Base-by-base conservation (phyloP, 2,888 invertebrate genomes). In the Bellardia pandia region DNA sequence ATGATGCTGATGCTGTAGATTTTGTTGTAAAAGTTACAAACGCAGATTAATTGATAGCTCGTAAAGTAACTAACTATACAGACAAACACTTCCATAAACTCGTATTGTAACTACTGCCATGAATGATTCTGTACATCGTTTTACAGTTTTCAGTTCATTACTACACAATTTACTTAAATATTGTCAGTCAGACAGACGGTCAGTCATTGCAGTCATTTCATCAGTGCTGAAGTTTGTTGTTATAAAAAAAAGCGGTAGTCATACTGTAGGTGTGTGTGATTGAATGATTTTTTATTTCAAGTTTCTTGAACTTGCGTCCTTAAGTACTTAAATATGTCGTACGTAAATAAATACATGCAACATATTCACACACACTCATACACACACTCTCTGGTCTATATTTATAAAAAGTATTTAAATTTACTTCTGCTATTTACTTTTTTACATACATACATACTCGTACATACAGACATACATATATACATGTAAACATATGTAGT, bases 291-390 rank as follows among this genome's bases (percentile, higher is more conserved):
- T 72, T 74, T 40, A 9, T 82, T 89, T 75, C 68, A 86, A 92
- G 91, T 92, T 91, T 90, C 89, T 91, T 91, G 90, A 92, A 91
- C 92, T 90, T 89, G 90, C 90, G 91, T 92, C 92, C 92, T 92
- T 92, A 91, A 89, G 89, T 81, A 86, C 74, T 85, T 84, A 81
- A 87, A 87, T 62, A 23, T 23, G 23, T 23, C 0, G 23, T 23
- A 71, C 60, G 60, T 69, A 76, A 51, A 77, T 66, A 16, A 58
- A 58, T 53, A 66, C 37, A 1, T 37, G 6, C 37, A 37, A 37
- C 13, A 45, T 45, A 45, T 53, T 16, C 33, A 78, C 71, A 76
- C 2, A 53, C 3, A 14, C 14, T n/a, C n/a, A 60, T 23, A 48
- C 45, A 13, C 37, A 9, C 40, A 1, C 30, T 42, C n/a, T 33